Conservation (phyloP, 2,888 invertebrate genomes). For the Steromphala cineraria region DNA sequence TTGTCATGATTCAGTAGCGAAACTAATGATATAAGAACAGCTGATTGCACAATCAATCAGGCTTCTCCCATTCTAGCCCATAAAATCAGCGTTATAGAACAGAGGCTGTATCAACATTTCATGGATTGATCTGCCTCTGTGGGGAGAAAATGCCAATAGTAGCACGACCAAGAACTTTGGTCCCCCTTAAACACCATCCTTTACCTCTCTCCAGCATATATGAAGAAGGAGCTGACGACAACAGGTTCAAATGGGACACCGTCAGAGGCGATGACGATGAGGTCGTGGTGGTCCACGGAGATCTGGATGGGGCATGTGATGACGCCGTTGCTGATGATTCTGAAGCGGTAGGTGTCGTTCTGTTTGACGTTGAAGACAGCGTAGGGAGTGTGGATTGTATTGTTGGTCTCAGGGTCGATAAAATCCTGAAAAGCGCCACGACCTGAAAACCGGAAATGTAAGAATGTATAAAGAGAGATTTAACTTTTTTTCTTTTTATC, state of each 20-base stretch:
- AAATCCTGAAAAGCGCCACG: background rate
- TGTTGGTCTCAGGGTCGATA: background rate
- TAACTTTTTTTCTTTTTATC: no score
- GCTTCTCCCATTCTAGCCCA: no score
- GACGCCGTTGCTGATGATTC: slow-evolving; percentile 62
- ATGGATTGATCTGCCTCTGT: no score
- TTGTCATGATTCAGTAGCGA: no score
- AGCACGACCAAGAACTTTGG: no score
- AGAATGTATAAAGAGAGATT: no score
- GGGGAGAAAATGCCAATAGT: no score
- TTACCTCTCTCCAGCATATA: slow-evolving; percentile 86
- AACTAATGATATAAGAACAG: no score
- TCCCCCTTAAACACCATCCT: no score
- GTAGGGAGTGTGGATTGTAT: slow-evolving; percentile 49
- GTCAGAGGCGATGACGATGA: slow-evolving; percentile 66
- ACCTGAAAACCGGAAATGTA: background rate
- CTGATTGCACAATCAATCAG: no score
- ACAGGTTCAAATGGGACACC: slow-evolving; percentile 55
- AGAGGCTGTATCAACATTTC: no score
- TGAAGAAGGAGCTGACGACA: slow-evolving; percentile 54
- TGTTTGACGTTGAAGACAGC: slow-evolving; percentile 57
- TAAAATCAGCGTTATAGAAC: no score
- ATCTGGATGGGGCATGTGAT: slow-evolving; percentile 78
- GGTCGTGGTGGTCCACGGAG: slow-evolving; percentile 64
- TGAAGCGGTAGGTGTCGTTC: slow-evolving; percentile 63